Base-by-base conservation (phyloP, 2,797 vertebrate species). In the Siniperca obscura region DNA sequence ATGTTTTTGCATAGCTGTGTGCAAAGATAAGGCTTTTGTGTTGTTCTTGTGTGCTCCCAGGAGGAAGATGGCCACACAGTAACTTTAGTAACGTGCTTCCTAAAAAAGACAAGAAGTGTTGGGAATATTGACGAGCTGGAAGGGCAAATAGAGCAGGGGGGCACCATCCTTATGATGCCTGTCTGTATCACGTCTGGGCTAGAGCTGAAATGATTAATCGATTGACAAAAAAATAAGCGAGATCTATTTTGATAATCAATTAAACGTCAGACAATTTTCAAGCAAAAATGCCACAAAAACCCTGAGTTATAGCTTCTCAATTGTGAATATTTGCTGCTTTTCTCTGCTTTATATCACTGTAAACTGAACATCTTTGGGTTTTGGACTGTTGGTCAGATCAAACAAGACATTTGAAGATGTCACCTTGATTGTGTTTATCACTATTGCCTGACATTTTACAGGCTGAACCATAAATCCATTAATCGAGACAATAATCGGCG, bases 11-110 rank as follows among this genome's bases (percentile, higher is more conserved):
- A 74, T 53, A 27, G 73, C 55, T 19, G 38, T 48, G 64, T 67
- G 67, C 25, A 84, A 81, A 81, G 68, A 84, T 64, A 70, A 73
- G 65, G 59, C 40, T 66, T 85, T 75, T 69, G 52, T 70, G 27
- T 52, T 69, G 76, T 36, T 77, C 67, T 76, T 74, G 42, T 44
- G 40, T 62, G n/a, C 53, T 66, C 70, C 62, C 78, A 65, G 22
- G 65, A 81, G 36, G 8, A 78, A 56, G 25, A 56, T 2, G 8
- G 12, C 57, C 77, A 71, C 68, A 56, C 27, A 83, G 34, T 44
- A 52, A 75, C 60, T 85, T 84, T 12, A 50, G 25, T 13, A 1
- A 50, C 21, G 59, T 21, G 55, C 36, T 81, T 78, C 13, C 50
- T 16, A 5, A 78, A 73, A 65, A 56, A 27, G 12, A 61, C 19